A percentile compares a stretch with the other conserved stretches of the same genome.
Conservation (phyloP, 1,140 invertebrate species). For the Zaprionus lachaisei region DNA sequence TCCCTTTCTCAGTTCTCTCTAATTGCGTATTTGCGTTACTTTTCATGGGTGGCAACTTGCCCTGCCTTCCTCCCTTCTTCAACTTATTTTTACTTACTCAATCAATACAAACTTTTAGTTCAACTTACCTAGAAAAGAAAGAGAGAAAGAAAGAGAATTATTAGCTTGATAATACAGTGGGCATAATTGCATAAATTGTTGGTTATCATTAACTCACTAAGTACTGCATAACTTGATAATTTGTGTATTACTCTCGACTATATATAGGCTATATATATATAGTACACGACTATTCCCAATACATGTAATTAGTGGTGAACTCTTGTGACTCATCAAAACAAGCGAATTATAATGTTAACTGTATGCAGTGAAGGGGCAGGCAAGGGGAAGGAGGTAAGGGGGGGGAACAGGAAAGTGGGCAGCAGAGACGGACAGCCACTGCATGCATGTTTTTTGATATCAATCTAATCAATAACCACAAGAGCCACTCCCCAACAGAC, state of each 20-base stretch:
- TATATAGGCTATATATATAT: background rate
- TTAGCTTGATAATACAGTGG: conserved; percentile 13
- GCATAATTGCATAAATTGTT: background rate
- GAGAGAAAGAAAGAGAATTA: conserved; percentile 3
- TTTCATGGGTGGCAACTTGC: conserved; percentile 12
- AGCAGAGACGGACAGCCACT: background rate
- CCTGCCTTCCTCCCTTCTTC: background rate
- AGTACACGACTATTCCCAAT: background rate
- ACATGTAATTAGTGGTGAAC: conserved; percentile 34
- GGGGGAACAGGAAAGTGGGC: background rate
- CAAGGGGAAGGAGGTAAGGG: background rate
- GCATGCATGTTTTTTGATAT: conserved; percentile 53
- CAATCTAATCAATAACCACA: conserved; percentile 77
- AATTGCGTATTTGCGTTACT: conserved; percentile 38
- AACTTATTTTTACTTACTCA: conserved; percentile 1
- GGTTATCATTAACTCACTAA: background rate
- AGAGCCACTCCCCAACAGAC: conserved; percentile 38
- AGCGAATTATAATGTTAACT: conserved; percentile 53
- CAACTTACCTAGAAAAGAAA: conserved; percentile 61
- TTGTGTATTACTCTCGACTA: background rate
- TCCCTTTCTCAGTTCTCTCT: background rate
- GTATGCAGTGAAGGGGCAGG: conserved; percentile 16
- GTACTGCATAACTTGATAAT: background rate
- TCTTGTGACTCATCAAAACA: conserved; percentile 34
- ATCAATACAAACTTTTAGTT: conserved; percentile 15